Evolutionary conservation across 2,888 invertebrate species (phyloP), one percentile per base, ranked within the genome.

Genomic region (Arge pagana): DNA sequence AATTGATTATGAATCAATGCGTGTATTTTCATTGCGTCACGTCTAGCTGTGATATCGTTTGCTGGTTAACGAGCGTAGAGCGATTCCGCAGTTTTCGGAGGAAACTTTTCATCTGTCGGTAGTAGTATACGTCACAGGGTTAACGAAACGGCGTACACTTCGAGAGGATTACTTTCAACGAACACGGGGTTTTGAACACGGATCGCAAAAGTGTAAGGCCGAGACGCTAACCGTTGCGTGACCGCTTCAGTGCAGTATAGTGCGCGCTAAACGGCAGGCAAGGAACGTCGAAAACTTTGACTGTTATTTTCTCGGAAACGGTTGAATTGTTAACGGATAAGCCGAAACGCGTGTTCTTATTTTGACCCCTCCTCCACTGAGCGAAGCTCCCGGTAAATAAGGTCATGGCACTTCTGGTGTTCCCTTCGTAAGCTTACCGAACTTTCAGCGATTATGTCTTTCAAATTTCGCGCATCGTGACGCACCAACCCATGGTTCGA

Each of bases 41-140:
- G 48, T 7, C 56, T 33, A 0, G 45, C 42, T 10, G 28, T 35
- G 1, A 57, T 42, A 28, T 56, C 39, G 13, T 24, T 4, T 52
- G 31, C 18, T 50, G n/a, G 30, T 55, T 39, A 11, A 62, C 35
- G 2, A 62, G 11, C 3, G 42, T 6, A 10, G 49, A 13, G 16
- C 19, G 35, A 31, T 58, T 58, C 37, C 56, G 53, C 10, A 58
- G 30, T 21, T 33, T 24, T 56, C 53, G 48, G 13, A 55, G 51
- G 18, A 45, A 56, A 53, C 45, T 57, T 39, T 61, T 61, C 10
- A 57, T 42, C 41, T 61, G 56, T 10, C 55, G 31, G 36, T 54
- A 60, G 49, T 60, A 61, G 45, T 60, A 59, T 16, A 62, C 57
- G 16, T 58, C 59, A 26, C 58, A 59, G 4, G 56, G 53, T 28